phyloP scores from a whole-genome alignment of 2,113 vertebrate species.

The Marcusenius ussheri region DNA sequence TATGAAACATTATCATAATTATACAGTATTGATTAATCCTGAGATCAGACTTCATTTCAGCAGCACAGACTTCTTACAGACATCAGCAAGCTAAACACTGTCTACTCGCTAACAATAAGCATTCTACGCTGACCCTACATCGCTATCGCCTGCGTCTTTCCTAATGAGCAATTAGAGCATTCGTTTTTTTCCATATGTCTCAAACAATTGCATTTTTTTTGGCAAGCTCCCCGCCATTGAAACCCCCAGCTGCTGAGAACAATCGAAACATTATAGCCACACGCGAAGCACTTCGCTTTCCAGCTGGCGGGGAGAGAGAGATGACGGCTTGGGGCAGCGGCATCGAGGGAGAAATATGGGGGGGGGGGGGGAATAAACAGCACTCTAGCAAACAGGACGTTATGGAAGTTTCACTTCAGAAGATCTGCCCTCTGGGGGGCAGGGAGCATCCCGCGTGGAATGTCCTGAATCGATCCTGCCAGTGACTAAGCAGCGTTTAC shows the following conservation, averaged over 20 bases:
- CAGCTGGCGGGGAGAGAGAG: background rate
- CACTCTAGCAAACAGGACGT: background rate
- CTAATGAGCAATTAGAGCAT: background rate
- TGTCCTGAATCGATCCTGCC: background rate
- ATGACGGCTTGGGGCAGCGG: background rate
- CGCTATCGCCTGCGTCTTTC: background rate
- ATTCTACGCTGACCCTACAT: background rate
- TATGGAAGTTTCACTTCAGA: background rate
- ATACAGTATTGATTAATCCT: background rate
- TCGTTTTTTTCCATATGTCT: slow-evolving; percentile 20
- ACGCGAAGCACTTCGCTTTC: background rate
- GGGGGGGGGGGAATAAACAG: too few species aligned
- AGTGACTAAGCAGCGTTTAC: background rate
- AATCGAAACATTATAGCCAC: slow-evolving; percentile 1
- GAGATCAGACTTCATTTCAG: slow-evolving; percentile 13
- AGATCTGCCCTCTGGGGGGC: background rate
- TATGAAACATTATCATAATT: background rate
- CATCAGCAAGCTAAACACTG: background rate
- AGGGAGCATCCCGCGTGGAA: background rate
- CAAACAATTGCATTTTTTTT: slow-evolving; percentile 15
- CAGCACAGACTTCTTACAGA: background rate
- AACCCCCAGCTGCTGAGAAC: background rate
- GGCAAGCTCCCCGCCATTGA: background rate
- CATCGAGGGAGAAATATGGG: background rate
- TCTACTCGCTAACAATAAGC: background rate